Conservation (phyloP, 2,113 vertebrate species). For the Beaufortia kweichowensis region DNA sequence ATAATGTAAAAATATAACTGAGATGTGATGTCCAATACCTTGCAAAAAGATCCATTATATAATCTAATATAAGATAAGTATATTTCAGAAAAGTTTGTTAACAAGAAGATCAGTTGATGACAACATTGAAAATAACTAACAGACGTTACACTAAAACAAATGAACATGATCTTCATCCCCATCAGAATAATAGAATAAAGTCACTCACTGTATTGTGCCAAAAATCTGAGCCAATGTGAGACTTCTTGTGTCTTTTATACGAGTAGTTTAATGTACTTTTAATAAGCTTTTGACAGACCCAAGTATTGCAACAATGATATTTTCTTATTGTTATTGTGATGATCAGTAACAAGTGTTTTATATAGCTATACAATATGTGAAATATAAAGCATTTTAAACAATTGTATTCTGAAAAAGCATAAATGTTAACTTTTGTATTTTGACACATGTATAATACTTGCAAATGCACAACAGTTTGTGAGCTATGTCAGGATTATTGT, state of each 20-base stretch:
- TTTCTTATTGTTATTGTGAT: constrained; percentile 1
- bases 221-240: constrained; percentile 28
- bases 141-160: background rate
- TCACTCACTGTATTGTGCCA: constrained; percentile 24
- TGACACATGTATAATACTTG: background rate
- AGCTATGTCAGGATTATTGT: background rate
- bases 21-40: background rate
- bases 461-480: background rate
- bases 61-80: background rate
- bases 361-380: background rate
- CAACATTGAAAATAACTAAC: too few species aligned
- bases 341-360: constrained; percentile 6
- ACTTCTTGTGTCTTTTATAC: background rate
- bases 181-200: too few species aligned
- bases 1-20: background rate
- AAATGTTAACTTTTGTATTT: constrained; percentile 1
- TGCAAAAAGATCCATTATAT: background rate
- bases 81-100: background rate
- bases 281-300: background rate
- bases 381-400: background rate
- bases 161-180: background rate
- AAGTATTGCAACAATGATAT: background rate
- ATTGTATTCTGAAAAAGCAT: constrained; percentile 19
- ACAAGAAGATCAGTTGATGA: background rate
- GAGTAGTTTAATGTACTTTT: background rate